Evolutionary conservation across 2,888 invertebrate genomes (phyloP), one percentile per base, ranked within the genome.

Genomic region (Athalia rosae): DNA sequence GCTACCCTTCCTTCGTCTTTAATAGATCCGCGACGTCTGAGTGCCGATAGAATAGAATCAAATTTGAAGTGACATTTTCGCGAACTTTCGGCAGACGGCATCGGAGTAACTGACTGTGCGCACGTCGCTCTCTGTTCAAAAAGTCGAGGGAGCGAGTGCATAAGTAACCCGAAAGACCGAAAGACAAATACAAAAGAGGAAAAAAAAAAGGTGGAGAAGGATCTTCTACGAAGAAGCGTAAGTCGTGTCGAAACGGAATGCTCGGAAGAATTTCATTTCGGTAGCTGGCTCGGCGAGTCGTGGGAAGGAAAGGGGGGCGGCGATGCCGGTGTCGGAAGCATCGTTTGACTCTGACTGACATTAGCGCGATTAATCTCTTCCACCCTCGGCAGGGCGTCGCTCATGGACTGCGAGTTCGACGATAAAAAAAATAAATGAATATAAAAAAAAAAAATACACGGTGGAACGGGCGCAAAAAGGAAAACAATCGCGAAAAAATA

Each of bases 261-360:
- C 58, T 43, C 58, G 4, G 71, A 71, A 71, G 71, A 71, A 71
- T 71, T 71, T 71, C 71, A 71, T 71, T 71, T 71, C 58, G 43
- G 13, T 11, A 45, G 45, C 28, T 28, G 28, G 28, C 28, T 28
- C 28, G 28, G 28, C 28, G 28, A 28, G 28, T 28, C 28, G 28
- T 28, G 28, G 7, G 45, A 3, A 13, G 71, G 58, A 43, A 13
- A 56, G 58, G 43, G 43, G 71, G 58, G 64, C 71, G 71, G 45
- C 15, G 53, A 67, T 41, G 67, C 28, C 67, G 41, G 50, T 67
- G 50, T 48, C 50, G 11, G 71, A 45, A 43, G 56, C 43, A 50
- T 71, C 58, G 56, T 58, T 71, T 45, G 71, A 71, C 71, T 71
- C 71, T 71, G 56, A 71, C 71, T 71, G 71, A 71, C 71, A 71